These are phyloP conservation scores for Volucella inflata DNA, from an alignment of 2,888 invertebrate genomes.

Conservation along the genomic window DNA sequence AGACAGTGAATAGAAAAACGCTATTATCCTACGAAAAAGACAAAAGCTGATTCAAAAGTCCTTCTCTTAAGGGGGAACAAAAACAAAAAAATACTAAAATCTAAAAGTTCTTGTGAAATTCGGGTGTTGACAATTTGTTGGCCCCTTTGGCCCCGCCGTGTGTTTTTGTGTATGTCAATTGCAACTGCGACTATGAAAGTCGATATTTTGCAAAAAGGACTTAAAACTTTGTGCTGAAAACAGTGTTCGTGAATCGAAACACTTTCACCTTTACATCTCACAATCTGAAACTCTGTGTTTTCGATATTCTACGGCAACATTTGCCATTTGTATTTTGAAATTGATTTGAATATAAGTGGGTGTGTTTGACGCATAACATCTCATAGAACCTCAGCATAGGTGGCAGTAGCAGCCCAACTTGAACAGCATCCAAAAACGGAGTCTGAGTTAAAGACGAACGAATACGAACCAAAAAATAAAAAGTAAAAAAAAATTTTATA, in stretches of 20 bases:
- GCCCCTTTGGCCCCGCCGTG: conserved; percentile 7
- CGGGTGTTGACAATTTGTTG: conserved; percentile 68
- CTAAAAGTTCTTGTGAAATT: conserved; percentile 65
- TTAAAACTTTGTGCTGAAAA: conserved; percentile 46
- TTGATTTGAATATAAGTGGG: conserved; percentile 77
- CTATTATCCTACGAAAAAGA: conserved; percentile 18
- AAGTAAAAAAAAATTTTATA: conserved; percentile 11
- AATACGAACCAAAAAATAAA: neutral
- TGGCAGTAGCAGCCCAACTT: conserved; percentile 62
- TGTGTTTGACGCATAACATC: conserved; percentile 79
- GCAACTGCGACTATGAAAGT: conserved; percentile 50
- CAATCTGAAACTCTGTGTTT: conserved; percentile 26
- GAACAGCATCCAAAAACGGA: conserved; percentile 48
- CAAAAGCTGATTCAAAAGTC: conserved; percentile 18
- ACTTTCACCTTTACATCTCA: conserved; percentile 4
- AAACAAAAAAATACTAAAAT: neutral
- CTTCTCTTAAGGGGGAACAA: conserved; percentile 20
- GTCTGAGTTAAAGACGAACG: conserved; percentile 39
- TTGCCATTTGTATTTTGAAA: conserved; percentile 59
- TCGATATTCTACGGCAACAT: conserved; percentile 17
- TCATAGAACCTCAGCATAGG: conserved; percentile 67
- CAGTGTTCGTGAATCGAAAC: conserved; percentile 3
- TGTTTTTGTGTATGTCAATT: conserved; percentile 64
- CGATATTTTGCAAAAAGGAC: conserved; percentile 43
- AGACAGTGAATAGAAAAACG: conserved; percentile 21